These are phyloP conservation scores for Chrysomallon squamiferum DNA, from an alignment of 1,140 invertebrate genomes.

Conservation along the genomic window DNA sequence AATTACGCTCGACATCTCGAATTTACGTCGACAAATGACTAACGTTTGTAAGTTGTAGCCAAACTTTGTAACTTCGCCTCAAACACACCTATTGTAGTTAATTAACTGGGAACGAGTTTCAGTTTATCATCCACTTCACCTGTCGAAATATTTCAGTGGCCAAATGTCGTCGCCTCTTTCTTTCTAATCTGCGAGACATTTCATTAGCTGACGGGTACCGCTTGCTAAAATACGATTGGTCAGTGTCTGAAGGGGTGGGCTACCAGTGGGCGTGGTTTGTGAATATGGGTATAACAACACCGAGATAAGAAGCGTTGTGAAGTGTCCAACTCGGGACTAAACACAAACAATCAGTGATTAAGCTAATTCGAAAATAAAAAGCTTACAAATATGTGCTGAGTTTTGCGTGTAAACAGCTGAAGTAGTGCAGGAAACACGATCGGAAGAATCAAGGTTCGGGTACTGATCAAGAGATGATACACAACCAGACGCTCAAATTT, in stretches of 20 bases:
- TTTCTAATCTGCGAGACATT: not conserved
- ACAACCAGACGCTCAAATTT: no score
- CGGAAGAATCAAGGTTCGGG: no score
- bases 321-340: not conserved
- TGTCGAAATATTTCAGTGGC: not conserved
- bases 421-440: no score
- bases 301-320: not conserved
- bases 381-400: no score
- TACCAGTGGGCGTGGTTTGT: not conserved
- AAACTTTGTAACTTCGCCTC: not conserved
- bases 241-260: not conserved
- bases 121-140: not conserved
- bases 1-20: not conserved
- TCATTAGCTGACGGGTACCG: no score
- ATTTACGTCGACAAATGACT: not conserved
- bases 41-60: not conserved
- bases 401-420: no score
- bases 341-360: not conserved
- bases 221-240: not conserved
- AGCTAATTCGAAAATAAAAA: not conserved
- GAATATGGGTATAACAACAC: not conserved
- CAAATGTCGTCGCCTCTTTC: not conserved
- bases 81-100: not conserved
- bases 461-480: no score
- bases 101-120: not conserved